phyloP scores from a whole-genome alignment of 2,797 vertebrate genomes.

The Channallabes apus region DNA sequence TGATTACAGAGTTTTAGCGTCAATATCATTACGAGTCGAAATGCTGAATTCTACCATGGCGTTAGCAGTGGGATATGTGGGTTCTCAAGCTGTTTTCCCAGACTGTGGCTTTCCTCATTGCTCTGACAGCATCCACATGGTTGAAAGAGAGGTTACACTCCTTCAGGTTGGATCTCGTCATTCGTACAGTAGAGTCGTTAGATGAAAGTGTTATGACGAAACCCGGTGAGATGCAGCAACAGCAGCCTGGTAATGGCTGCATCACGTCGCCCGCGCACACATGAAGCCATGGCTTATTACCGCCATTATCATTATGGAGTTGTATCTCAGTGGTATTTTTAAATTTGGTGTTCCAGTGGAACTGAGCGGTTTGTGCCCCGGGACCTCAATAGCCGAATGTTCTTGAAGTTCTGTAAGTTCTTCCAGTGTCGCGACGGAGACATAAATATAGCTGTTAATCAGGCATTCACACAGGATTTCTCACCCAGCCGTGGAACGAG shows the following conservation, averaged over 20 bases:
- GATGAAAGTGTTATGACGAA: constrained; percentile 33
- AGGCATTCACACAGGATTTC: constrained; percentile 38
- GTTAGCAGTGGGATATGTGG: neutral
- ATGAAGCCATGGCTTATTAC: constrained; percentile 10
- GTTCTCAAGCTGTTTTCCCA: constrained; percentile 1
- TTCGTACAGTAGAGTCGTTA: neutral
- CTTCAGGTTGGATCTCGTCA: constrained; percentile 15
- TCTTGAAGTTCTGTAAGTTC: constrained; percentile 17
- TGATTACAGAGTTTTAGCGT: constrained; percentile 23
- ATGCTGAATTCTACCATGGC: constrained; percentile 12
- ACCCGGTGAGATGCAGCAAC: constrained; percentile 5
- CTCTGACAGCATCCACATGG: constrained; percentile 19
- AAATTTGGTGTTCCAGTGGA: constrained; percentile 38
- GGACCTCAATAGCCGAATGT: constrained; percentile 34
- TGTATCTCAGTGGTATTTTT: constrained; percentile 42
- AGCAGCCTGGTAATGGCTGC: constrained; percentile 18
- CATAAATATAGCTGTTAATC: constrained; percentile 47
- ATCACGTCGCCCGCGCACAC: neutral
- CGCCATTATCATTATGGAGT: constrained; percentile 11
- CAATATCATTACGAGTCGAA: constrained; percentile 1
- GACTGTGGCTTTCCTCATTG: neutral
- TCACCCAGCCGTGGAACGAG: neutral
- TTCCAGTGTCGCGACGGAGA: constrained; percentile 12
- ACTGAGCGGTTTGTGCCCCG: constrained; percentile 21
- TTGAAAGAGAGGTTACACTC: constrained; percentile 27